These are phyloP conservation scores for Phataginus tricuspis DNA, from an alignment of 2,797 vertebrate species.

Conservation along the genomic window DNA sequence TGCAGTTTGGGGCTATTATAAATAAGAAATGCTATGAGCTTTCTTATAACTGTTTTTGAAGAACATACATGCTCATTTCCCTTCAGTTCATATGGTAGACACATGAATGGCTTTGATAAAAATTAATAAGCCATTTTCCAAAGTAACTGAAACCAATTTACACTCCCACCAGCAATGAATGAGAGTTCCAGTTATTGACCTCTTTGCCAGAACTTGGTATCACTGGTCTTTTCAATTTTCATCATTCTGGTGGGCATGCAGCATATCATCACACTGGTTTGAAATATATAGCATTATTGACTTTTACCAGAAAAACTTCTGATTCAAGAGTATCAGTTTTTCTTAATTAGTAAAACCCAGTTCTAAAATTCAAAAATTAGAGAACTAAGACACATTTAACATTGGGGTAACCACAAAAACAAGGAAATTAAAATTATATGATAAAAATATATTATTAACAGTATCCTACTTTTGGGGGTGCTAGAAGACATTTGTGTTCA, in stretches of 20 bases:
- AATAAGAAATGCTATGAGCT: neutral
- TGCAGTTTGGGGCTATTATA: neutral
- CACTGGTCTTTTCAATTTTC: neutral
- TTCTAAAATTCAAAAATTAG: slow-evolving; percentile 18
- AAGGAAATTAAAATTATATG: neutral
- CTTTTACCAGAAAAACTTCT: neutral
- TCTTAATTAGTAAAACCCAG: neutral
- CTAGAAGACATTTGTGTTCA: slow-evolving; percentile 50
- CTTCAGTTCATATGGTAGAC: neutral
- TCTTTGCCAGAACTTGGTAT: neutral
- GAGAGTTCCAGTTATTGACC: neutral
- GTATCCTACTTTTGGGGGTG: neutral
- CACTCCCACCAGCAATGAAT: neutral
- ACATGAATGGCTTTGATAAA: neutral
- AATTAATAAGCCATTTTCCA: slow-evolving; percentile 20
- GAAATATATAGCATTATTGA: neutral
- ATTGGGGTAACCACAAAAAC: slow-evolving; percentile 2
- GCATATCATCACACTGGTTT: neutral
- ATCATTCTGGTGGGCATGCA: neutral
- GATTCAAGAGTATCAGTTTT: neutral
- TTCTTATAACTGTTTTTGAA: neutral
- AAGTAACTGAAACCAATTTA: neutral
- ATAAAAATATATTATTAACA: neutral
- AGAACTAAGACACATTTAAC: slow-evolving; percentile 12
- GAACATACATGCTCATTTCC: neutral